Evolutionary conservation across 2,113 vertebrate genomes (phyloP).

Genomic region (Camelus bactrianus): DNA sequence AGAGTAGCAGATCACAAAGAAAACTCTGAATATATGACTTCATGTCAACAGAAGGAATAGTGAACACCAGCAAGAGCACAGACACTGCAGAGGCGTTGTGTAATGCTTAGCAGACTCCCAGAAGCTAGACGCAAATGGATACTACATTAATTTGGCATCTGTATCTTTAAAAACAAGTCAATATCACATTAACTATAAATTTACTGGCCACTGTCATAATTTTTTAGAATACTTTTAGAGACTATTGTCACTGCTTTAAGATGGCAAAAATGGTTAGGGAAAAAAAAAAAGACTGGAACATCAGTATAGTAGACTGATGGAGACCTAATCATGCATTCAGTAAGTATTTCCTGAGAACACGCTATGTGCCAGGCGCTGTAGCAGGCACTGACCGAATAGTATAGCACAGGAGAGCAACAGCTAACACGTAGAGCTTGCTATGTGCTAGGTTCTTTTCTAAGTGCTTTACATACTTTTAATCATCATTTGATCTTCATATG

Average conservation of each 20-base stretch:
- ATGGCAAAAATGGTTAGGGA: neutral
- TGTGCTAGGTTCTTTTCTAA: neutral
- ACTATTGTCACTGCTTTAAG: neutral
- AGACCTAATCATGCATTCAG: neutral
- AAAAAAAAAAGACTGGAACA: neutral
- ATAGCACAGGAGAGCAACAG: neutral
- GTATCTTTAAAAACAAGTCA: conserved; percentile 12
- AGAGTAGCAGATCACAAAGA: neutral
- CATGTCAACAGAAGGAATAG: neutral
- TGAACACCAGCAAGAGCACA: neutral
- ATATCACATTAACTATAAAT: neutral
- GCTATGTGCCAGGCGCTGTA: neutral
- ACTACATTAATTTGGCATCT: neutral
- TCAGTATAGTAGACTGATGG: neutral
- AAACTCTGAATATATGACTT: neutral
- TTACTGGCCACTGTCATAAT: neutral
- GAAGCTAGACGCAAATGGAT: neutral
- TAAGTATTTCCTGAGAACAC: neutral
- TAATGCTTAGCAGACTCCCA: neutral
- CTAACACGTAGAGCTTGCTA: neutral
- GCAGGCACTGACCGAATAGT: neutral
- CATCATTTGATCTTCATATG: neutral
- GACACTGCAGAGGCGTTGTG: neutral
- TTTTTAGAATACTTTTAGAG: neutral
- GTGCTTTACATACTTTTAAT: neutral